phyloP scores from a whole-genome alignment of 1,140 invertebrate genomes.

The Portunus trituberculatus region DNA sequence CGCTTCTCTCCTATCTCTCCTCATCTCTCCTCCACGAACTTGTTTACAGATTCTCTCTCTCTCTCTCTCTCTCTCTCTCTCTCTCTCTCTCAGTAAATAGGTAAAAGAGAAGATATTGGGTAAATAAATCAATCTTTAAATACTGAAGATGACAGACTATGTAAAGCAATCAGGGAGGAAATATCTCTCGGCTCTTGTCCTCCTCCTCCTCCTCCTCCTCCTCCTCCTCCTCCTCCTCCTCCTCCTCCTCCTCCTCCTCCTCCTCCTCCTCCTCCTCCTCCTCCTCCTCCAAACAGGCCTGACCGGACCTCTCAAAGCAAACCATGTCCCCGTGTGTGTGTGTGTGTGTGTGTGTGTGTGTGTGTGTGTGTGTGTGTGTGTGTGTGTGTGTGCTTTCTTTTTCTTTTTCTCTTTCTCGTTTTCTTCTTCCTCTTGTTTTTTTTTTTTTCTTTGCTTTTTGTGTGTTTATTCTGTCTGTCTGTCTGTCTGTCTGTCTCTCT shows the following conservation, averaged over 20 bases:
- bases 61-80: neutral
- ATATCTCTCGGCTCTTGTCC: neutral
- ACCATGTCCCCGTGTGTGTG: too few species aligned
- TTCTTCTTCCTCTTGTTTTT: neutral
- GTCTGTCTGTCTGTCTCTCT: too few species aligned
- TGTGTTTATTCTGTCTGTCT: too few species aligned
- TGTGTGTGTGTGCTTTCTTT: too few species aligned
- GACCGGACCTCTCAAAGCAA: too few species aligned
- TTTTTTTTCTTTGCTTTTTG: neutral
- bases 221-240: slow-evolving; percentile 44
- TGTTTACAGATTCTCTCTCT: neutral
- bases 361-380: too few species aligned
- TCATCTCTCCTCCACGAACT: neutral
- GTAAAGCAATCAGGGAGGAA: too few species aligned
- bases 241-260: neutral
- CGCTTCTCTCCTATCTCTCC: neutral
- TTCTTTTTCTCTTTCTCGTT: neutral
- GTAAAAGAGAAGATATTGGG: too few species aligned
- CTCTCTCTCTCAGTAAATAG: neutral
- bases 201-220: slow-evolving; percentile 14
- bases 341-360: too few species aligned
- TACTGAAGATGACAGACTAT: too few species aligned
- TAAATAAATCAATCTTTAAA: too few species aligned
- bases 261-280: neutral
- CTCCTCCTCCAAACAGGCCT: neutral